phyloP scores from a whole-genome alignment of 2,888 invertebrate species.

The Dynastes maya region DNA sequence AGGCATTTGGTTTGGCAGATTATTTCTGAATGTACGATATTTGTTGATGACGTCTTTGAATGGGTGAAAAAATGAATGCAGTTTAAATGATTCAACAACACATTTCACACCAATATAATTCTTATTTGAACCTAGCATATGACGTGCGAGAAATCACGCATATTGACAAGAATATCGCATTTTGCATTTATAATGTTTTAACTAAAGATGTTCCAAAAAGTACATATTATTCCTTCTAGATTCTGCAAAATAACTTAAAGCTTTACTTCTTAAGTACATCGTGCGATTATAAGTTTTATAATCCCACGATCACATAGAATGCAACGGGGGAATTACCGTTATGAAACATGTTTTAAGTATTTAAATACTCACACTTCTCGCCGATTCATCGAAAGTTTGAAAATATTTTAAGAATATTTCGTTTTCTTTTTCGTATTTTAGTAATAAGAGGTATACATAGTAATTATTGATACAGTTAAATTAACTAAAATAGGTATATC shows the following conservation, averaged over 20 bases:
- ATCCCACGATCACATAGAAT: no score
- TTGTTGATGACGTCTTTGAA: no score
- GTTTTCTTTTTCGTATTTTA: not conserved
- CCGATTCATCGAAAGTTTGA: constrained; percentile 8
- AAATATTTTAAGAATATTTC: constrained; percentile 33
- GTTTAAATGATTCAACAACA: no score
- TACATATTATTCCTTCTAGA: not conserved
- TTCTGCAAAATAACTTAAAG: not conserved
- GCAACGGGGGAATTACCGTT: no score
- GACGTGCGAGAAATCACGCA: no score
- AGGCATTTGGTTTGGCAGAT: constrained; percentile 5
- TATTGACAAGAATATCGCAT: no score
- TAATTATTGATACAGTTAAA: constrained; percentile 39
- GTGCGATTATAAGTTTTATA: no score
- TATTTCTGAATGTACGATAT: not conserved
- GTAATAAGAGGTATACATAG: constrained; percentile 44
- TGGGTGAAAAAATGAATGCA: no score
- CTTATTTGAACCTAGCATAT: no score
- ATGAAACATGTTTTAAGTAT: not conserved
- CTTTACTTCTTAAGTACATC: not conserved
- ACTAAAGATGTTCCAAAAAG: not conserved
- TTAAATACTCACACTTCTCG: constrained; percentile 21
- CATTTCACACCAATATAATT: no score
- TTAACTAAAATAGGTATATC: constrained; percentile 38
- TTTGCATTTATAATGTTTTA: not conserved